A percentile compares a stretch with the other conserved stretches of the same genome.
phyloP scores from a whole-genome alignment of 2,113 vertebrate genomes.

The Leptodactylus fuscus region DNA sequence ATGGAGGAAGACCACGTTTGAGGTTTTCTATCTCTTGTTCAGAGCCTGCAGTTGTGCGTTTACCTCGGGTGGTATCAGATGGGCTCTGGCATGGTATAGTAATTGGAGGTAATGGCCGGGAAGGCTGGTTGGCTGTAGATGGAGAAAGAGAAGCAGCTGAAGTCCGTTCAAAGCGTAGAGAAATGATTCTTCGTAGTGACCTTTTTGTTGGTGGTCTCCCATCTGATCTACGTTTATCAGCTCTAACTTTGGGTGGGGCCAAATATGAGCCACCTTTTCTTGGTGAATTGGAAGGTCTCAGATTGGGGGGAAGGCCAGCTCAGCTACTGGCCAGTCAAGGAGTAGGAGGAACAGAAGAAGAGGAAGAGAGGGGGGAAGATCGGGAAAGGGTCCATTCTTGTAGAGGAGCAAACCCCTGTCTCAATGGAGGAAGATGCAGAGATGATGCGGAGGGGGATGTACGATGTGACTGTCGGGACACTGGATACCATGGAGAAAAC shows the following conservation, averaged over 20 bases:
- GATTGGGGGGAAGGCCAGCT: slow-evolving; percentile 82
- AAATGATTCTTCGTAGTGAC: slow-evolving; percentile 91
- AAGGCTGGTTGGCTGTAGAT: slow-evolving; percentile 85
- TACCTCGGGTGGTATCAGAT: slow-evolving; percentile 81
- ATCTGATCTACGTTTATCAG: slow-evolving; percentile 90
- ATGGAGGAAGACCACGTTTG: slow-evolving; percentile 83
- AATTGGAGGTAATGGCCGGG: slow-evolving; percentile 81
- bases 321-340: slow-evolving; percentile 87
- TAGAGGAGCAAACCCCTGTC: slow-evolving; percentile 83
- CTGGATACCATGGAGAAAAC: slow-evolving; percentile 87
- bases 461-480: slow-evolving; percentile 87
- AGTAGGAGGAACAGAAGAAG: slow-evolving; percentile 84
- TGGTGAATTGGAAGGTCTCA: slow-evolving; percentile 86
- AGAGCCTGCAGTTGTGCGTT: slow-evolving; percentile 84
- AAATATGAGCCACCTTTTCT: slow-evolving; percentile 93
- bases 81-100: slow-evolving; percentile 90
- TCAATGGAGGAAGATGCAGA: slow-evolving; percentile 86
- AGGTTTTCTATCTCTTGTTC: slow-evolving; percentile 92
- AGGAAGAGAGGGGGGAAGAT: slow-evolving; percentile 81
- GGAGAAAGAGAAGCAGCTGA: slow-evolving; percentile 83
- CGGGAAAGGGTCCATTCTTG: slow-evolving; percentile 82
- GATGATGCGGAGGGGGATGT: slow-evolving; percentile 78
- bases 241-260: slow-evolving; percentile 90
- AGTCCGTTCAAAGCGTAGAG: slow-evolving; percentile 88
- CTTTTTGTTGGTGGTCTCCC: slow-evolving; percentile 92